A percentile compares a stretch with the other conserved stretches of the same genome.
Conservation (phyloP, 64 coral and sea anemone genomes). For the Dendrophyllia cribrosa region DNA sequence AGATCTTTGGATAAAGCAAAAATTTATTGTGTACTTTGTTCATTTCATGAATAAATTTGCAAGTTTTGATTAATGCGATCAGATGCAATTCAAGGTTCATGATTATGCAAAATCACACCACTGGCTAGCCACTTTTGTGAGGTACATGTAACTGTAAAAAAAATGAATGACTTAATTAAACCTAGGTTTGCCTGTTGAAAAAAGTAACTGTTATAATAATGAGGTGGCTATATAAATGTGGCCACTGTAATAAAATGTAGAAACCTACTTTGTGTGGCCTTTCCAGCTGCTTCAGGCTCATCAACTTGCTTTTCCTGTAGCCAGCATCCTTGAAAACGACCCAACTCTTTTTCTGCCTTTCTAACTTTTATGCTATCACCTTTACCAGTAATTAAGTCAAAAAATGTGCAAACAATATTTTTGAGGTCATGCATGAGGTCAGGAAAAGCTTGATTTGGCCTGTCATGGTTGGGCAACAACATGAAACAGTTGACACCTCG, state of each 20-base stretch:
- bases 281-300: too few species aligned
- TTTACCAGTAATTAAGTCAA: slow-evolving; percentile 42
- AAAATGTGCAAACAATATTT: slow-evolving; percentile 34
- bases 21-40: too few species aligned
- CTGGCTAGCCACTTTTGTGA: too few species aligned
- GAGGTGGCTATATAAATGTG: background rate
- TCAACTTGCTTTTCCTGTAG: background rate
- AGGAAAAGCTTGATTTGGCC: slow-evolving; percentile 39
- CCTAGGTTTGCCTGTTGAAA: background rate
- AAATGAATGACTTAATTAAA: slow-evolving; percentile 8
- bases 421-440: slow-evolving; percentile 63
- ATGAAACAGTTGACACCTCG: slow-evolving; percentile 53
- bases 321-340: slow-evolving; percentile 60
- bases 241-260: too few species aligned
- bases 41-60: background rate
- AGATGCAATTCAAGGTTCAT: background rate
- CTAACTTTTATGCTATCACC: slow-evolving; percentile 34
- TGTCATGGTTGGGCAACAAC: slow-evolving; percentile 23
- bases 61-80: slow-evolving; percentile 9
- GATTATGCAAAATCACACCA: background rate
- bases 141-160: background rate
- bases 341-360: slow-evolving; percentile 53
- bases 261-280: too few species aligned
- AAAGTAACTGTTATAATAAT: background rate
- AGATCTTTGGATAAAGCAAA: too few species aligned